Evolutionary conservation across 2,888 invertebrate genomes (phyloP).

Genomic region (Liopterus haemorrhoidalis): DNA sequence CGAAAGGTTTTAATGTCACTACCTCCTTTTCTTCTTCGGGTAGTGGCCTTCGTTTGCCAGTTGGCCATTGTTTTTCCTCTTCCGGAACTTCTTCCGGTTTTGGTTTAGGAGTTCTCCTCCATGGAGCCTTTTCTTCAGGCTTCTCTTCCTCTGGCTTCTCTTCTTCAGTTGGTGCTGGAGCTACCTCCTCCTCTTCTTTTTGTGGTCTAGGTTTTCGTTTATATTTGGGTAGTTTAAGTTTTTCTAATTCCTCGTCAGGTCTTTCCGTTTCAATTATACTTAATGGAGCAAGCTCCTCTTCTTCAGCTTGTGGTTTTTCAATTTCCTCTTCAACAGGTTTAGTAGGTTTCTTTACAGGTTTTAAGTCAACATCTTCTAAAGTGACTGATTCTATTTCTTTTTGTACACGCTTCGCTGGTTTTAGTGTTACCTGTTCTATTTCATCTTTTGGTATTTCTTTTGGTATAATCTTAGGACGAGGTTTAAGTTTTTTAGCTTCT

Average conservation of each 20-base stretch:
- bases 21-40: conserved; percentile 34
- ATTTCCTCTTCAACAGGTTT: conserved; percentile 46
- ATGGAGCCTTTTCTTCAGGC: conserved; percentile 24
- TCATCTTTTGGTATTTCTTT: conserved; percentile 25
- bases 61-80: conserved; percentile 22
- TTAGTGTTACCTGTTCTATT: conserved; percentile 21
- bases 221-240: conserved; percentile 28
- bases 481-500: conserved; percentile 28
- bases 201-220: conserved; percentile 25
- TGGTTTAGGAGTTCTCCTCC: conserved; percentile 26
- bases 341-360: conserved; percentile 43
- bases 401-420: conserved; percentile 8
- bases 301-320: conserved; percentile 42
- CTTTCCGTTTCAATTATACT: conserved; percentile 32
- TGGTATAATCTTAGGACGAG: conserved; percentile 32
- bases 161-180: conserved; percentile 33
- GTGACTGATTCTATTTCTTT: conserved; percentile 3
- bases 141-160: conserved; percentile 23
- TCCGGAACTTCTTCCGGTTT: conserved; percentile 27
- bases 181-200: conserved; percentile 36
- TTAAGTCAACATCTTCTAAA: conserved; percentile 37
- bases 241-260: conserved; percentile 27
- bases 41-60: conserved; percentile 33
- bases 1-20: conserved; percentile 33
- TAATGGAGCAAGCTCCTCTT: conserved; percentile 34